phyloP scores from a whole-genome alignment of 2,113 vertebrate species.

The Heterocephalus glaber region DNA sequence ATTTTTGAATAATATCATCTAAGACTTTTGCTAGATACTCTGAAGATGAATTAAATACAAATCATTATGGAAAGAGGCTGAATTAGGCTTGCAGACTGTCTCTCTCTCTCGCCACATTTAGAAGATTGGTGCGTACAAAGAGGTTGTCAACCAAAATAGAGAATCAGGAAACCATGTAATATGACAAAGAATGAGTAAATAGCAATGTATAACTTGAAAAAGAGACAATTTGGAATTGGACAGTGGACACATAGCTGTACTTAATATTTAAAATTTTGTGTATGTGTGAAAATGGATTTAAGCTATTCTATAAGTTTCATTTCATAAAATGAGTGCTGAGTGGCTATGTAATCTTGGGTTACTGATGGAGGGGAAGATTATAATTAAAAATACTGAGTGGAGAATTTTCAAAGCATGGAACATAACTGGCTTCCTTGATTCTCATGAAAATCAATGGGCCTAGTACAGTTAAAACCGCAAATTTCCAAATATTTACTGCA shows the following conservation, averaged over 20 bases:
- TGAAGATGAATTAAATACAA: not conserved
- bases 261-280: not conserved
- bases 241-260: not conserved
- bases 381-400: slow-evolving; percentile 13
- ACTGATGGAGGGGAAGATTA: not conserved
- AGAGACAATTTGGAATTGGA: not conserved
- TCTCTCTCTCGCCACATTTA: not conserved
- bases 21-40: not conserved
- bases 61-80: not conserved
- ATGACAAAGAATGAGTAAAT: not conserved
- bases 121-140: not conserved
- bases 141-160: not conserved
- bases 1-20: not conserved
- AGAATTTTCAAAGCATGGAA: slow-evolving; percentile 52
- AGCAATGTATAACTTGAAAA: not conserved
- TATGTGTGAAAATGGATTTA: not conserved
- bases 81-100: not conserved
- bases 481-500: slow-evolving; percentile 63
- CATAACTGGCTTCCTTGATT: not conserved
- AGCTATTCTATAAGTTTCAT: not conserved
- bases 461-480: slow-evolving; percentile 35
- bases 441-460: slow-evolving; percentile 25
- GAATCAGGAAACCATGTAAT: not conserved
- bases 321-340: not conserved
- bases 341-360: not conserved